Evolutionary conservation across 2,888 invertebrate species (phyloP).

Genomic region (Chalcis sispes): DNA sequence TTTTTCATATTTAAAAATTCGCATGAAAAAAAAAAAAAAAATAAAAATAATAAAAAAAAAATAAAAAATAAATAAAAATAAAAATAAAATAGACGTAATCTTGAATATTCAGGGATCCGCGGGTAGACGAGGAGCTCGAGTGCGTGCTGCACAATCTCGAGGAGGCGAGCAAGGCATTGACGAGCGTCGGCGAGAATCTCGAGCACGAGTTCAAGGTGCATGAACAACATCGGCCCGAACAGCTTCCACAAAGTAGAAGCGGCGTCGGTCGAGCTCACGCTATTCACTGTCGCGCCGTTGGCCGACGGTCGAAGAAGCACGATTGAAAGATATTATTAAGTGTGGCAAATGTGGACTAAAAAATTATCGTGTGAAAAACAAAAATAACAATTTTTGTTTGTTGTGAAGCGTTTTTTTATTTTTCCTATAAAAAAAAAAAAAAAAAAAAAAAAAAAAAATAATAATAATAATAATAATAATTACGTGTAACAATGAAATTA

Average conservation of each 20-base stretch:
- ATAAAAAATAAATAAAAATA: not conserved
- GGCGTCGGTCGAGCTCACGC: constrained; percentile 1
- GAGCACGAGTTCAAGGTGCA: constrained; percentile 73
- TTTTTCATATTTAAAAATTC: not conserved
- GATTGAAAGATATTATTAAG: too few relatives aligned
- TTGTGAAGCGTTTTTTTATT: not conserved
- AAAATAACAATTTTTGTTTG: too few relatives aligned
- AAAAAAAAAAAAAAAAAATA: too few relatives aligned
- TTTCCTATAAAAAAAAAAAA: not conserved
- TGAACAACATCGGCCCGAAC: constrained; percentile 21
- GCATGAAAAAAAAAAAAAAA: not conserved
- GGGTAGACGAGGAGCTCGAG: constrained; percentile 70
- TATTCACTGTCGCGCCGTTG: not conserved
- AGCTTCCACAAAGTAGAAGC: constrained; percentile 1
- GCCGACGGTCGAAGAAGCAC: constrained; percentile 23
- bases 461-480: too few relatives aligned
- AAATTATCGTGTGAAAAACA: too few relatives aligned
- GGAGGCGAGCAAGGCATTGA: constrained; percentile 69
- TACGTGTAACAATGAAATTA: too few relatives aligned
- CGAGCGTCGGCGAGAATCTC: constrained; percentile 68
- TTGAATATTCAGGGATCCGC: constrained; percentile 65
- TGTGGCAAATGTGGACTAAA: too few relatives aligned
- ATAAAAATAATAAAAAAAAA: not conserved
- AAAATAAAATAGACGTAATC: not conserved
- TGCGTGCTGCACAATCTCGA: constrained; percentile 68